Percentiles rank a stretch among this genome's conserved stretches.
Evolutionary conservation across 2,113 vertebrate genomes (phyloP).

Genomic region (Bambusicola thoracicus): DNA sequence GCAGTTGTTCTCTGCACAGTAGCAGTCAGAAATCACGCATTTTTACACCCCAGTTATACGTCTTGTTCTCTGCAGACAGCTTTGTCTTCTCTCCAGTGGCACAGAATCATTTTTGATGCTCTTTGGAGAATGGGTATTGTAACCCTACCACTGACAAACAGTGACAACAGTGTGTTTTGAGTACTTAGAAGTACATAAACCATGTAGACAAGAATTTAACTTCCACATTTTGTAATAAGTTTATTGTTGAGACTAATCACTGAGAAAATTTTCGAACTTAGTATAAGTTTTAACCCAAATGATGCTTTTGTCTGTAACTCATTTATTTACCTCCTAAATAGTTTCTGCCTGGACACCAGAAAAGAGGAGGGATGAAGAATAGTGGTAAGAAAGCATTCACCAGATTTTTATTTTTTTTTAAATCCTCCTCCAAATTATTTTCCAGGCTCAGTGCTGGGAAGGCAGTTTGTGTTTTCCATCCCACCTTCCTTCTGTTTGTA

Average conservation of each 20-base stretch:
- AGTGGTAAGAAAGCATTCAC: neutral
- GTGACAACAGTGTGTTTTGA: neutral
- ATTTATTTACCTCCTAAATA: neutral
- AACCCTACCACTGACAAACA: neutral
- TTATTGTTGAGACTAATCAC: neutral
- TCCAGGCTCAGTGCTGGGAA: neutral
- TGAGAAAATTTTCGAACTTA: neutral
- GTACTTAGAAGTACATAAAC: neutral
- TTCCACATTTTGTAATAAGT: neutral
- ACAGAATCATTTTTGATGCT: neutral
- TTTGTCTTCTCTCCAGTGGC: neutral
- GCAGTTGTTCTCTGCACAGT: neutral
- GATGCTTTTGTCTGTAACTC: neutral
- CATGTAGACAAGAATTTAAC: neutral
- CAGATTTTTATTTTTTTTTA: neutral
- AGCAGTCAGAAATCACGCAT: neutral
- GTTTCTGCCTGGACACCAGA: neutral
- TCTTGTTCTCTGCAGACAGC: neutral
- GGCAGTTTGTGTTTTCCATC: neutral
- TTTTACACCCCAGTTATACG: neutral
- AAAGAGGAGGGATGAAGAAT: neutral
- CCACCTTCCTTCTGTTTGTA: rapidly evolving
- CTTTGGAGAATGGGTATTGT: neutral
- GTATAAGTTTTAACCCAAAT: neutral
- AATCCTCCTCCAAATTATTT: neutral